Conservation (phyloP, 2,888 invertebrate genomes). For the Pristionchus entomophagus region DNA sequence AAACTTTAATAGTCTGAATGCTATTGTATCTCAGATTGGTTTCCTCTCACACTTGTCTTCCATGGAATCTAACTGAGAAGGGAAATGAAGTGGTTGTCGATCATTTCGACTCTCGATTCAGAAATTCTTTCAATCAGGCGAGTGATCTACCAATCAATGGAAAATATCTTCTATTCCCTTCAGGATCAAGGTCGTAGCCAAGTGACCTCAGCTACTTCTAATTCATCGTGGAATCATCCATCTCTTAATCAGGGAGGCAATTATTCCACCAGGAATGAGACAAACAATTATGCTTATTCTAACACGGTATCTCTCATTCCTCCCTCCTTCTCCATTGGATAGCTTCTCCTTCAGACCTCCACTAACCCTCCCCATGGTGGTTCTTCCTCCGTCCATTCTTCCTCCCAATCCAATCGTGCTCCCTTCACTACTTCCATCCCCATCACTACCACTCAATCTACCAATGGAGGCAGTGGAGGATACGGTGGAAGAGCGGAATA, state of each 20-base stretch:
- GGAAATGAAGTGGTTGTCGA: conserved; percentile 60
- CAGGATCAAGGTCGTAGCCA: conserved; percentile 27
- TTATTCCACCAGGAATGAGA: not conserved
- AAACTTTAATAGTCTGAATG: no score
- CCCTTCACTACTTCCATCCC: conserved; percentile 41
- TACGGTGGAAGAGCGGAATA: not conserved
- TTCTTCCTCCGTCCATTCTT: not conserved
- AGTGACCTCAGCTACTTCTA: not conserved
- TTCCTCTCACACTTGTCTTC: conserved; percentile 61
- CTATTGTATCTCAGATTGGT: conserved; percentile 55
- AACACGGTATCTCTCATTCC: conserved; percentile 25
- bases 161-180: not conserved
- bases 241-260: not conserved
- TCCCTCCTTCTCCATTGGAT: not conserved
- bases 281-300: conserved; percentile 32
- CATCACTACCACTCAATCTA: not conserved
- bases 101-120: not conserved
- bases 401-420: conserved; percentile 4
- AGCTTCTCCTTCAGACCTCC: not conserved
- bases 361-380: not conserved
- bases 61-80: conserved; percentile 66
- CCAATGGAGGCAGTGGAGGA: conserved; percentile 13
- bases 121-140: conserved; percentile 11
- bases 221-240: conserved; percentile 31
- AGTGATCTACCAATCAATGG: not conserved